Evolutionary conservation across 2,888 invertebrate genomes (phyloP).

Genomic region (Rapana venosa): DNA sequence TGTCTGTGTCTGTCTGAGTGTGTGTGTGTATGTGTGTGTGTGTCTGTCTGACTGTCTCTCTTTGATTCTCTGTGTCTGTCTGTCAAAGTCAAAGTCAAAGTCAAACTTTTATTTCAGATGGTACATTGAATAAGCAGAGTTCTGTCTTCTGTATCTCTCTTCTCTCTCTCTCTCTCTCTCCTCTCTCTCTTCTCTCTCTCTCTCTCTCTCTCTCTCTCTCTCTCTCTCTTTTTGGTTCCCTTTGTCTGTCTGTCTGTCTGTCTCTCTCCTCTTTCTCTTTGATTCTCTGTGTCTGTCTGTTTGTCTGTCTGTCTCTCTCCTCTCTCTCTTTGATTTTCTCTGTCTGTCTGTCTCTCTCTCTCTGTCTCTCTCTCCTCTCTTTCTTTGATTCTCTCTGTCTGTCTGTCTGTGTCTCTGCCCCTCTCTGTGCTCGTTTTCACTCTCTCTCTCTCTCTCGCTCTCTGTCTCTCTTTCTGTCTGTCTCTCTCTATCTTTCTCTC

Average conservation of each 20-base stretch:
- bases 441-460: too few relatives aligned
- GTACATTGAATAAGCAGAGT: too few relatives aligned
- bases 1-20: too few relatives aligned
- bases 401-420: neutral
- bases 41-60: too few relatives aligned
- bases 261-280: neutral
- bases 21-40: too few relatives aligned
- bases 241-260: too few relatives aligned
- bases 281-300: neutral
- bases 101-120: too few relatives aligned
- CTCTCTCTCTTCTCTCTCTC: neutral
- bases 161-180: neutral
- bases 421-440: neutral
- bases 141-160: neutral
- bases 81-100: too few relatives aligned
- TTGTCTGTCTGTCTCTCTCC: neutral
- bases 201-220: neutral
- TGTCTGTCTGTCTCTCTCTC: neutral
- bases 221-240: neutral
- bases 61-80: too few relatives aligned
- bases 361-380: neutral
- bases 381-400: neutral
- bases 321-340: too few relatives aligned
- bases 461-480: neutral
- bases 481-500: neutral